Evolutionary conservation across 2,888 invertebrate species (phyloP).

Genomic region (Rhingia rostrata): DNA sequence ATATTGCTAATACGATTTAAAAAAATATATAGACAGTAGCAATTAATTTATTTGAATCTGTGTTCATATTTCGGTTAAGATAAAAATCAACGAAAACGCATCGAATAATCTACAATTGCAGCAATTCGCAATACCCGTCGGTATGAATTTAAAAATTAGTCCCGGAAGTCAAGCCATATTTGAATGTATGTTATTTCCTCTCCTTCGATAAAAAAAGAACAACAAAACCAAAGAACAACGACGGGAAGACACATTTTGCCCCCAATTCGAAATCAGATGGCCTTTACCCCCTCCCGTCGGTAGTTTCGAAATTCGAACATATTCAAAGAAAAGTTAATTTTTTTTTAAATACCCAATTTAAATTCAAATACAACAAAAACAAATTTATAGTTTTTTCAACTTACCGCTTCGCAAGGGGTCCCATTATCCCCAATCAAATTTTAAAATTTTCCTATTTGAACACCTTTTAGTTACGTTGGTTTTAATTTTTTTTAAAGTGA

Average conservation of each 20-base stretch:
- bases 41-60: no score
- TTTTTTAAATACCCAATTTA: neutral
- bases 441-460: constrained; percentile 34
- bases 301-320: constrained; percentile 31
- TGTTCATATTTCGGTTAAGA: no score
- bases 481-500: constrained; percentile 64
- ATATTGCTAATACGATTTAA: no score
- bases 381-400: constrained; percentile 61
- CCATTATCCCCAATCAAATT: constrained; percentile 81
- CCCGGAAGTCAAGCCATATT: constrained; percentile 55
- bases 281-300: constrained; percentile 34
- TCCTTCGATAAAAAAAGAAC: neutral
- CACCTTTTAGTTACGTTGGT: constrained; percentile 21
- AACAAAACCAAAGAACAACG: constrained; percentile 37
- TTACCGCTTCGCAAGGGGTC: constrained; percentile 83
- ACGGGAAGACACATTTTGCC: constrained; percentile 45
- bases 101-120: no score
- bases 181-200: neutral
- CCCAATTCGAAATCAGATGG: constrained; percentile 57
- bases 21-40: no score
- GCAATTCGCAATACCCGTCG: no score
- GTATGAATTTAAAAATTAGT: constrained; percentile 24
- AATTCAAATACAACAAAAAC: neutral
- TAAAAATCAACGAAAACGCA: no score
- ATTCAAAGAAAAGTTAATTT: constrained; percentile 13